Conservation (phyloP, 2,113 vertebrate genomes). For the Ictalurus furcatus region DNA sequence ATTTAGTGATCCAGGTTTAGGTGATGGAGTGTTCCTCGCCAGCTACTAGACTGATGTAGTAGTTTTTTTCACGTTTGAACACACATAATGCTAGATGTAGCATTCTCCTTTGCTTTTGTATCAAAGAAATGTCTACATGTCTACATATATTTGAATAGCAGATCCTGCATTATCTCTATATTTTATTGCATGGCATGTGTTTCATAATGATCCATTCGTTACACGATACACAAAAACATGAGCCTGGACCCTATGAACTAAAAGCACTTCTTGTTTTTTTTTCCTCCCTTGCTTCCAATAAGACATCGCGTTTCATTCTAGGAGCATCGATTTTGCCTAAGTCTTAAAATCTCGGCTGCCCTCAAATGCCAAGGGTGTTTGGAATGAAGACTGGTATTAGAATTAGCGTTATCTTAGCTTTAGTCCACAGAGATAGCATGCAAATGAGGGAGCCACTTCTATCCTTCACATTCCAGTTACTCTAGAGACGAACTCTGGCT, state of each 20-base stretch:
- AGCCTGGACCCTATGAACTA: no score
- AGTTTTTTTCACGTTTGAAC: neutral
- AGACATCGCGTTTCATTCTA: conserved; percentile 53
- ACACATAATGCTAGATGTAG: neutral
- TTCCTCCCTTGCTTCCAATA: conserved; percentile 47
- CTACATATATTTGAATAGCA: neutral
- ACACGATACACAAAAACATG: neutral
- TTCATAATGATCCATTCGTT: neutral
- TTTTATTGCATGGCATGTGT: neutral
- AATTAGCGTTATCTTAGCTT: conserved; percentile 53
- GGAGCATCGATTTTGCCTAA: conserved; percentile 55
- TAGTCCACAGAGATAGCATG: conserved; percentile 55
- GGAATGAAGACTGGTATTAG: conserved; percentile 52
- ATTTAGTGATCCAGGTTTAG: conserved; percentile 26
- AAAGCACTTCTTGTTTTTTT: neutral
- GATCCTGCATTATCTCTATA: no score
- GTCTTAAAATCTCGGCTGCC: conserved; percentile 37
- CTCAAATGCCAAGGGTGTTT: conserved; percentile 52
- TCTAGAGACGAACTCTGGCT: conserved; percentile 53
- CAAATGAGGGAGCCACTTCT: conserved; percentile 42
- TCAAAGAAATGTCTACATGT: neutral
- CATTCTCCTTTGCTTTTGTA: neutral
- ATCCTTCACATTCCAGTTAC: conserved; percentile 40
- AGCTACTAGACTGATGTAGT: neutral
- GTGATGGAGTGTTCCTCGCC: conserved; percentile 3